phyloP scores from a whole-genome alignment of 1,140 invertebrate species.

The Pachypeltis micranthus region DNA sequence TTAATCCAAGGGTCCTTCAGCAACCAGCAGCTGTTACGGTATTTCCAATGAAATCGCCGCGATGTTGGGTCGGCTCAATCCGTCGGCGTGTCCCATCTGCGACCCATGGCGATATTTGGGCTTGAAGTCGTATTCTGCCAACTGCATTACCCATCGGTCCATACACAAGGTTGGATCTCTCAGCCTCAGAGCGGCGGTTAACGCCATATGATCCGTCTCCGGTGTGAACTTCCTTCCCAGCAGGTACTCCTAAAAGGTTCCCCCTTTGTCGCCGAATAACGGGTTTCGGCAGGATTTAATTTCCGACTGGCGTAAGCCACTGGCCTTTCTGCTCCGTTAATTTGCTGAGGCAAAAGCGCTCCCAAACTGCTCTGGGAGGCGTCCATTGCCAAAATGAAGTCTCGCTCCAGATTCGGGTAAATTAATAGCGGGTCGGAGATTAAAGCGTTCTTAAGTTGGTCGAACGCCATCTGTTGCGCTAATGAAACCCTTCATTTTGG shows the following conservation, averaged over 20 bases:
- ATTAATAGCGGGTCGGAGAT: constrained; percentile 27
- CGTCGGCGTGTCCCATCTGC: constrained; percentile 21
- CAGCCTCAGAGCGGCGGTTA: not conserved
- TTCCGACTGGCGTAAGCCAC: constrained; percentile 29
- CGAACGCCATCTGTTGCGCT: constrained; percentile 20
- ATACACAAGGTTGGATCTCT: not conserved
- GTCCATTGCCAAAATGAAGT: constrained; percentile 31
- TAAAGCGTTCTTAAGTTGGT: constrained; percentile 25
- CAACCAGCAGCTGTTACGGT: constrained; percentile 34
- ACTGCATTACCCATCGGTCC: constrained; percentile 22
- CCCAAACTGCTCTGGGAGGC: constrained; percentile 28
- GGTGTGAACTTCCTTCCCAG: constrained; percentile 1
- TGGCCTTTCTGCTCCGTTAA: constrained; percentile 12
- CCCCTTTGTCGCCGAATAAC: constrained; percentile 32
- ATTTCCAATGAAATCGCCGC: constrained; percentile 35
- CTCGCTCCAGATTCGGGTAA: constrained; percentile 26
- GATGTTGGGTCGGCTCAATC: constrained; percentile 18
- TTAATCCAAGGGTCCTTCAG: constrained; percentile 10
- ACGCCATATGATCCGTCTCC: not conserved
- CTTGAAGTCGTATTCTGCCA: constrained; percentile 24
- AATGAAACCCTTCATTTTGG: too few relatives aligned
- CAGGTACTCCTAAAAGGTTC: constrained; percentile 39
- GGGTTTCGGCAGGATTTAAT: constrained; percentile 28
- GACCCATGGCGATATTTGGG: constrained; percentile 15
- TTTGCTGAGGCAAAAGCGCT: constrained; percentile 28